These are phyloP conservation scores for Parnassius glacialis DNA, from an alignment of 2,888 invertebrate species.

Conservation along the genomic window DNA sequence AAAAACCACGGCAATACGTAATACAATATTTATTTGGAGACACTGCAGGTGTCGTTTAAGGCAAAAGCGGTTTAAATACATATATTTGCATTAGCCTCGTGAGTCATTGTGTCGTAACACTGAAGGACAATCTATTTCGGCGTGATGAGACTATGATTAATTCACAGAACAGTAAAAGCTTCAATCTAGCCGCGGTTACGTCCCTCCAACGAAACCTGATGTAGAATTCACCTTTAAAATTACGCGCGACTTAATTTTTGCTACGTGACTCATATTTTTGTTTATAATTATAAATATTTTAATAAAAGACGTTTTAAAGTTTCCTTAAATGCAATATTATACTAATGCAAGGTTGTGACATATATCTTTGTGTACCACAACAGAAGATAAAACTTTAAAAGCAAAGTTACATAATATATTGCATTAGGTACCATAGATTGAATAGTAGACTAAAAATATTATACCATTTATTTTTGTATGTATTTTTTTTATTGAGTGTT, in stretches of 20 bases:
- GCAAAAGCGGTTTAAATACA: constrained; percentile 50
- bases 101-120: constrained; percentile 71
- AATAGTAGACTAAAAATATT: too few relatives aligned
- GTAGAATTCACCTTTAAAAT: constrained; percentile 23
- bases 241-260: constrained; percentile 24
- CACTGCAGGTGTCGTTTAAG: constrained; percentile 53
- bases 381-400: background rate
- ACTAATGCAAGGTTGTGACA: too few relatives aligned
- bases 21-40: constrained; percentile 61
- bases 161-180: constrained; percentile 42
- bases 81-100: constrained; percentile 55
- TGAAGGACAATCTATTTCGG: constrained; percentile 74
- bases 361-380: background rate
- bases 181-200: constrained; percentile 20
- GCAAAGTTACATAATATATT: too few relatives aligned
- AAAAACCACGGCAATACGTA: constrained; percentile 71
- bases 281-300: constrained; percentile 23
- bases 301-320: constrained; percentile 10
- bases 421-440: too few relatives aligned
- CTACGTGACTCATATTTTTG: constrained; percentile 29
- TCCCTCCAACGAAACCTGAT: constrained; percentile 21
- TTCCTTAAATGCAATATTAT: constrained; percentile 7
- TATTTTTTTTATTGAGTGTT: too few relatives aligned
- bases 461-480: too few relatives aligned
- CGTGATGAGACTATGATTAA: constrained; percentile 69